Evolutionary conservation across 2,888 invertebrate genomes (phyloP).

Genomic region (Pterobdella sp.): DNA sequence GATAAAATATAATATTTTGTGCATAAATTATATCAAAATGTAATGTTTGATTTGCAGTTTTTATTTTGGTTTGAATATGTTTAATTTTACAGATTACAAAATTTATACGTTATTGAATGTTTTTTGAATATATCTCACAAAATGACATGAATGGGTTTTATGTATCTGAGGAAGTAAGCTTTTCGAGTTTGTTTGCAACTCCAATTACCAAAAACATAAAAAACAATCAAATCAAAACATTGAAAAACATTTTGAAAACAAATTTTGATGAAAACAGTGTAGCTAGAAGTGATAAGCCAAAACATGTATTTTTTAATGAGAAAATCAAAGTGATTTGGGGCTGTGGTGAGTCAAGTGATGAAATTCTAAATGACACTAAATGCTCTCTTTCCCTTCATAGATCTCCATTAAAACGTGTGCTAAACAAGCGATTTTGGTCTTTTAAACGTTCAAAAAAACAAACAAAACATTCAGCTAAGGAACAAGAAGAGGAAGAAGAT

Average conservation of each 20-base stretch:
- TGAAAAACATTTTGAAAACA: neutral
- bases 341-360: neutral
- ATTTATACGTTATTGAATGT: no score
- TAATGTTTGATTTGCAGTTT: no score
- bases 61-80: no score
- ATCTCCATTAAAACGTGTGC: neutral
- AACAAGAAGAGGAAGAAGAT: slow-evolving; percentile 9
- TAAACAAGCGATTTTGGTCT: neutral
- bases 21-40: no score
- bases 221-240: neutral
- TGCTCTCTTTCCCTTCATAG: neutral
- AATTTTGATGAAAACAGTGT: neutral
- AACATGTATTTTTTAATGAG: slow-evolving; percentile 1
- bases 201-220: neutral
- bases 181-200: no score
- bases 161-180: no score
- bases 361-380: neutral
- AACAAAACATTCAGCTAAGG: no score
- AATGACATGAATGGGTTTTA: no score
- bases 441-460: neutral
- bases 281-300: neutral
- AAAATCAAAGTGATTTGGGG: neutral
- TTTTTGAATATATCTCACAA: no score
- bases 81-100: no score
- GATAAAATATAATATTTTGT: no score